Percentiles rank a stretch among this genome's conserved stretches.
phyloP scores from a whole-genome alignment of 2,113 vertebrate genomes.

The Pluvianellus socialis region DNA sequence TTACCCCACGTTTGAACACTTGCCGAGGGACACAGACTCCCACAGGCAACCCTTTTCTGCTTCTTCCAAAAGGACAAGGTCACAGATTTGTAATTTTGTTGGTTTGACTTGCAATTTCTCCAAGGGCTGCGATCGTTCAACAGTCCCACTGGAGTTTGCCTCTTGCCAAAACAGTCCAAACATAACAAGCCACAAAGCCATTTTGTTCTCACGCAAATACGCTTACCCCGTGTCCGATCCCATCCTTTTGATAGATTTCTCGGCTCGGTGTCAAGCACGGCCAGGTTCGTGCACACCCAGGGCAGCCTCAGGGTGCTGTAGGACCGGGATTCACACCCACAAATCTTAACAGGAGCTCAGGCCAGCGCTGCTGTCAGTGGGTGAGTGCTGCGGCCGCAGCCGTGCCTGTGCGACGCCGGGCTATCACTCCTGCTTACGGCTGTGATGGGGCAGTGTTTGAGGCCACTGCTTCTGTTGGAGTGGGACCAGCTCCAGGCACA shows the following conservation, averaged over 20 bases:
- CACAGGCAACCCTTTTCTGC: neutral
- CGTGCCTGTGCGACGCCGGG: accelerated
- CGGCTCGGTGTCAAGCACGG: neutral
- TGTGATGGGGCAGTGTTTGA: accelerated
- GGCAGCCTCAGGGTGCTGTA: accelerated
- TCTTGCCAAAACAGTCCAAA: neutral
- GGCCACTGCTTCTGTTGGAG: neutral
- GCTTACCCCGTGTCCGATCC: accelerated
- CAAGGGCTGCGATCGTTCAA: neutral
- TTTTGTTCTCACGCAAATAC: neutral
- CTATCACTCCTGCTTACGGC: accelerated
- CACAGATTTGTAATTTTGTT: neutral
- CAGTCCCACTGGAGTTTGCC: neutral
- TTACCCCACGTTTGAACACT: accelerated
- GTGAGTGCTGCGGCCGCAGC: accelerated
- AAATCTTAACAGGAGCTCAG: neutral
- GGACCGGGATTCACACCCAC: neutral
- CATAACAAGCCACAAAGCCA: neutral
- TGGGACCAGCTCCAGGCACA: neutral
- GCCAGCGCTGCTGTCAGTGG: accelerated
- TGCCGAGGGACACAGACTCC: neutral
- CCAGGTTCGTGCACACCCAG: neutral
- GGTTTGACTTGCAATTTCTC: neutral
- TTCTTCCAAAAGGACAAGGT: neutral
- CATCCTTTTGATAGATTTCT: neutral